A percentile compares a stretch with the other conserved stretches of the same genome.
These are phyloP conservation scores for Stigmatopora nigra DNA, from an alignment of 2,113 vertebrate species.

Conservation along the genomic window DNA sequence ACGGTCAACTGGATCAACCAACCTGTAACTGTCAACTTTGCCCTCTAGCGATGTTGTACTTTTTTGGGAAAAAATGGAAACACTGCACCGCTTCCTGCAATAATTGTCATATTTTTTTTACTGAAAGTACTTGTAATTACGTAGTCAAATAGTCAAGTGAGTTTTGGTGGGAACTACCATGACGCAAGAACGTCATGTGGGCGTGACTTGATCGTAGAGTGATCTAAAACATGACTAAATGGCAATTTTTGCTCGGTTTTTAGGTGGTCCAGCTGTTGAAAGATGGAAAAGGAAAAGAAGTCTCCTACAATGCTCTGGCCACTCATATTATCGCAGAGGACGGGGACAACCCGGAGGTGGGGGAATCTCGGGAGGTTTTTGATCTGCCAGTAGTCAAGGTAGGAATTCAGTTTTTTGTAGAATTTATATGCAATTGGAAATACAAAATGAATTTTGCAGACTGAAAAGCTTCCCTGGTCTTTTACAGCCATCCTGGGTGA, in stretches of 20 bases:
- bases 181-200: background rate
- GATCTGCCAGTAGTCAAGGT: conserved; percentile 97
- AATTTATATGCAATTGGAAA: background rate
- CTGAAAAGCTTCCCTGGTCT: background rate
- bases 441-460: background rate
- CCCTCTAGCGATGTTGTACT: conserved; percentile 26
- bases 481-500: conserved; percentile 93
- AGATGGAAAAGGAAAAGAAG: conserved; percentile 93
- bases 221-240: too few species aligned
- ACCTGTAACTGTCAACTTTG: conserved; percentile 23
- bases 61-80: conserved; percentile 50
- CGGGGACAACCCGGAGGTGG: conserved; percentile 92
- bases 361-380: conserved; percentile 94
- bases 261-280: conserved; percentile 91
- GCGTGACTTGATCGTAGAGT: background rate
- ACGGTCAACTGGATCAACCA: conserved; percentile 15
- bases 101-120: background rate
- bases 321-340: conserved; percentile 96
- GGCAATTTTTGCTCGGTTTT: background rate
- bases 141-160: background rate
- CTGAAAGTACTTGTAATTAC: background rate
- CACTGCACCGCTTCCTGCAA: background rate
- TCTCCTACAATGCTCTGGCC: conserved; percentile 93
- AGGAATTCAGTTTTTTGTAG: background rate
- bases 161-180: background rate